These are phyloP conservation scores for Onychostruthus taczanowskii DNA, from an alignment of 2,113 vertebrate species.

Conservation along the genomic window DNA sequence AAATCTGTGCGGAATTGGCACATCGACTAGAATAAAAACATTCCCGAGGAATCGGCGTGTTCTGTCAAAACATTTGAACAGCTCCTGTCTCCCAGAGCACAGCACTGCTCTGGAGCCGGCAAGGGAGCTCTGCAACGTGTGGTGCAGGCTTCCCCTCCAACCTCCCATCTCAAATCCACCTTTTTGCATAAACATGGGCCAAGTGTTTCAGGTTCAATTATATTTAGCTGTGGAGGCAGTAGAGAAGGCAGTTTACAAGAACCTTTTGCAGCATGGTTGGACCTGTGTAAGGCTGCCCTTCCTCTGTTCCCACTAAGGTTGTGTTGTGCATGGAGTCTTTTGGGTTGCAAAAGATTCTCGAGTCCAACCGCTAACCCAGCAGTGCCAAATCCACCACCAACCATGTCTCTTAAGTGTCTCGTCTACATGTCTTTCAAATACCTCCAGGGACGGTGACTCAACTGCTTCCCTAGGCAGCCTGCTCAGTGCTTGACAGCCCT, in stretches of 20 bases:
- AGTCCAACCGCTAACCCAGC: background rate
- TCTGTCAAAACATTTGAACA: constrained; percentile 66
- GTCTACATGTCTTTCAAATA: background rate
- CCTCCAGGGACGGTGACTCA: background rate
- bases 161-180: background rate
- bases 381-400: background rate
- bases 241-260: background rate
- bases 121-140: background rate
- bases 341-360: background rate
- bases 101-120: background rate
- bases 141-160: background rate
- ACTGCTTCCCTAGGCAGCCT: background rate
- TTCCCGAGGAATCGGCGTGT: constrained; percentile 46
- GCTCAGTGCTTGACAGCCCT: background rate
- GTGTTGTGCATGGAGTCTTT: background rate
- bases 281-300: background rate
- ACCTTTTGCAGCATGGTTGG: background rate
- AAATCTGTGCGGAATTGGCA: constrained; percentile 56
- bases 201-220: background rate
- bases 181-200: background rate
- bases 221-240: background rate
- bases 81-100: constrained; percentile 21
- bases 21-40: constrained; percentile 57
- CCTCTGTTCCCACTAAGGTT: background rate
- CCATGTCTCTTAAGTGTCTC: background rate